Conservation (phyloP, 2,797 vertebrate species). For the Simalia tracyae region DNA sequence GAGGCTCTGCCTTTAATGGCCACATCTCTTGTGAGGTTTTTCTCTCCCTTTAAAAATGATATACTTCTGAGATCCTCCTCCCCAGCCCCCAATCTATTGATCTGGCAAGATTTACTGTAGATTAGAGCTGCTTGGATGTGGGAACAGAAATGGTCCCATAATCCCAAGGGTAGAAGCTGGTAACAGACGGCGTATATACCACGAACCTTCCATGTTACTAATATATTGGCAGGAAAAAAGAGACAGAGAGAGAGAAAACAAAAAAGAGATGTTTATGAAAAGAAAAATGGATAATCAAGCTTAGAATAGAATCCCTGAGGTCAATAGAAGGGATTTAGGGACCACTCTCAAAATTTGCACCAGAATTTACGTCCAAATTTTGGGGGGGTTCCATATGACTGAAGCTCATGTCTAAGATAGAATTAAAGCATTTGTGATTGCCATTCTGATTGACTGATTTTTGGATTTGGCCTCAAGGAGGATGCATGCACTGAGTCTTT, state of each 20-base stretch:
- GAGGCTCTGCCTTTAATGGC: slow-evolving; percentile 73
- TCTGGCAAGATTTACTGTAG: slow-evolving; percentile 72
- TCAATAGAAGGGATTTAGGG: background rate
- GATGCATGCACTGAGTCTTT: background rate
- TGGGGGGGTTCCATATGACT: background rate
- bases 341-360: background rate
- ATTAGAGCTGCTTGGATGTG: slow-evolving; percentile 61
- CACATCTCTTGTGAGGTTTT: slow-evolving; percentile 54
- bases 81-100: slow-evolving; percentile 64
- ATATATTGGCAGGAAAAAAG: background rate
- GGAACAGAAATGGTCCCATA: slow-evolving; percentile 61
- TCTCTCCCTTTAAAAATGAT: slow-evolving; percentile 75
- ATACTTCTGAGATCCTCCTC: slow-evolving; percentile 71
- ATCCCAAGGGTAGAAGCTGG: slow-evolving; percentile 55
- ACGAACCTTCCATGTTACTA: background rate
- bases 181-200: background rate
- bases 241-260: background rate
- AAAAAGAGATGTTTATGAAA: background rate
- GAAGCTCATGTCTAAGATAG: background rate
- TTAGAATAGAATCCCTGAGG: background rate
- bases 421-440: background rate
- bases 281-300: background rate
- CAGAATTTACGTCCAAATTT: background rate
- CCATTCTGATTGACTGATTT: background rate
- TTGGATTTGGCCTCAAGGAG: too few relatives aligned